Evolutionary conservation across 2,888 invertebrate genomes (phyloP).

Genomic region (Mythimna pallens): DNA sequence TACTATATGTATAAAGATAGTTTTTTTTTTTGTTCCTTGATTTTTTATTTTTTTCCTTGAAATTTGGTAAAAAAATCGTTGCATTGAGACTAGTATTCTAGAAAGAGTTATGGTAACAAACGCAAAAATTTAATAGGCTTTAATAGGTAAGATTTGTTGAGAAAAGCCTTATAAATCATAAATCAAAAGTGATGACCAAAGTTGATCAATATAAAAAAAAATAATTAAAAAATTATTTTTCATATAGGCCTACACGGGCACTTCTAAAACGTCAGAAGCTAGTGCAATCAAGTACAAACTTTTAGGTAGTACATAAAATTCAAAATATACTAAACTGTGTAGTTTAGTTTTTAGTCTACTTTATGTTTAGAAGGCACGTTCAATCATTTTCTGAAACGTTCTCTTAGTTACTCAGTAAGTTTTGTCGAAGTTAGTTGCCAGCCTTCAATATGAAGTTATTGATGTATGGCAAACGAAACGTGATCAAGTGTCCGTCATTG

Average conservation of each 20-base stretch:
- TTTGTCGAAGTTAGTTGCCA: slow-evolving; percentile 19
- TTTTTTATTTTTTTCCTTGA: no score
- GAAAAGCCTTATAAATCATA: not conserved
- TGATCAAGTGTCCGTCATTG: no score
- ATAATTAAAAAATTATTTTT: no score
- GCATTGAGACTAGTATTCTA: no score
- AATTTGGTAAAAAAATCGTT: no score
- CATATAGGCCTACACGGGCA: no score
- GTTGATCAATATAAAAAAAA: no score
- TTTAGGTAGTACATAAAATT: not conserved
- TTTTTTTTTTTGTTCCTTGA: no score
- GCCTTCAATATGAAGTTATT: slow-evolving; percentile 1
- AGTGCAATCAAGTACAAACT: not conserved
- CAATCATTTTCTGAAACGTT: slow-evolving; percentile 13
- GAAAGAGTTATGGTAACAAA: no score
- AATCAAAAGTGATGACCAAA: not conserved
- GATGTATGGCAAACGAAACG: not conserved
- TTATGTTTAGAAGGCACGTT: not conserved
- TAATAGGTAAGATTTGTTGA: not conserved
- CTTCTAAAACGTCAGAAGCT: no score
- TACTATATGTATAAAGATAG: no score
- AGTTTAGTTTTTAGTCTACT: not conserved
- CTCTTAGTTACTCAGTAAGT: slow-evolving; percentile 4
- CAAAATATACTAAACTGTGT: not conserved
- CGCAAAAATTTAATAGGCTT: no score